Percentiles rank a stretch among this genome's conserved stretches.
Conservation (phyloP, 2,113 vertebrate genomes). For the Siphamia tubifer region DNA sequence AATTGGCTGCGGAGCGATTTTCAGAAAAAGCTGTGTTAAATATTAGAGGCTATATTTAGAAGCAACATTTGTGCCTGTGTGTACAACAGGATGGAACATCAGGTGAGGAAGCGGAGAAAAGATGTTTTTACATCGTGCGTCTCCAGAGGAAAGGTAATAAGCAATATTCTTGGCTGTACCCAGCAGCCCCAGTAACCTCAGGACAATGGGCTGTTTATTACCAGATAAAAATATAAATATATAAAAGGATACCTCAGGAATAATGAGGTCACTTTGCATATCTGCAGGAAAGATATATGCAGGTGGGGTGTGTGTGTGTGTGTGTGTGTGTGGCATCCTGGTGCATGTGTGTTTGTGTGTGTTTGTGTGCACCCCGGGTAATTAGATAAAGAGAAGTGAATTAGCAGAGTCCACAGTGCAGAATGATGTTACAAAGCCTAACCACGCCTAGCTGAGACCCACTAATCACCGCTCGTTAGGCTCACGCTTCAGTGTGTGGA, state of each 20-base stretch:
- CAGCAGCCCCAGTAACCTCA: constrained; percentile 39
- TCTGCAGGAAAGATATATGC: constrained; percentile 54
- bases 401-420: constrained; percentile 91
- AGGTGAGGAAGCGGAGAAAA: not conserved
- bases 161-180: constrained; percentile 29
- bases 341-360: constrained; percentile 70
- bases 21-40: not conserved
- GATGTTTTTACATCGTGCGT: constrained; percentile 6
- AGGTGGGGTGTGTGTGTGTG: constrained; percentile 20
- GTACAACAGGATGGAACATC: not conserved
- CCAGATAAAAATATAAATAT: constrained; percentile 57
- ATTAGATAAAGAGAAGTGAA: constrained; percentile 94
- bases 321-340: constrained; percentile 67
- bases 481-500: constrained; percentile 51
- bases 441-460: constrained; percentile 82
- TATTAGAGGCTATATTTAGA: not conserved
- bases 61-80: not conserved
- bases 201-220: constrained; percentile 59
- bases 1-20: not conserved
- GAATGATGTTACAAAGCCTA: constrained; percentile 85
- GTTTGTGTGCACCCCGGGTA: constrained; percentile 78
- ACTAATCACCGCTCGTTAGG: constrained; percentile 92
- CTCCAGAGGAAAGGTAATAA: constrained; percentile 40
- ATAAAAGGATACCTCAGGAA: constrained; percentile 49
- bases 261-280: constrained; percentile 73